phyloP scores from a whole-genome alignment of 1,140 invertebrate species.

The Ceratosolen solmsi region DNA sequence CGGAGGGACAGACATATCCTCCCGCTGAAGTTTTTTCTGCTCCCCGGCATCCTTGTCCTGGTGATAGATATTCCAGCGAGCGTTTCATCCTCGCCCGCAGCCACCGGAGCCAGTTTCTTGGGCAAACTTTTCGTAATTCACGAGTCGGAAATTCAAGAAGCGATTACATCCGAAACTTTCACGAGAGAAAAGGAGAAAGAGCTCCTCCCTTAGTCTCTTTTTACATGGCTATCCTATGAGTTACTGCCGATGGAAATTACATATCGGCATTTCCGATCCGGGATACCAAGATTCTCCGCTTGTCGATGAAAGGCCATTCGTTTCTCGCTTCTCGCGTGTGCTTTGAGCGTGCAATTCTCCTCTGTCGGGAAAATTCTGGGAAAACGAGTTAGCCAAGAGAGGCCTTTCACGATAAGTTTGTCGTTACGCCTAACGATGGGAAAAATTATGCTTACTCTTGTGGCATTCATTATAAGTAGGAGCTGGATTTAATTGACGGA shows the following conservation, averaged over 20 bases:
- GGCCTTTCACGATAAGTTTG: constrained; percentile 5
- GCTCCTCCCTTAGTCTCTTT: not conserved
- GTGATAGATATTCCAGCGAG: constrained; percentile 42
- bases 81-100: constrained; percentile 12
- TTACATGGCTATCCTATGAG: constrained; percentile 3
- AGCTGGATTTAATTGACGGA: not conserved
- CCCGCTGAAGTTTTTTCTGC: not conserved
- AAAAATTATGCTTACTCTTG: not conserved
- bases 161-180: constrained; percentile 45
- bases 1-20: not conserved
- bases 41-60: constrained; percentile 7
- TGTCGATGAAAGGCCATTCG: constrained; percentile 43
- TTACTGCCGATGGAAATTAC: constrained; percentile 47
- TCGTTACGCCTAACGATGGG: not conserved
- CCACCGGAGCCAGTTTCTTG: constrained; percentile 24
- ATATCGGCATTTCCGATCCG: constrained; percentile 32
- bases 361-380: not conserved
- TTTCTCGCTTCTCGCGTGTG: constrained; percentile 1
- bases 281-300: not conserved
- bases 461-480: not conserved
- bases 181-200: not conserved
- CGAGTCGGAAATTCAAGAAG: constrained; percentile 49
- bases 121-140: constrained; percentile 51
- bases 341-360: not conserved
- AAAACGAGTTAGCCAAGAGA: not conserved